Base-by-base conservation (phyloP, 1,140 invertebrate species). In the Telenomus remus region DNA sequence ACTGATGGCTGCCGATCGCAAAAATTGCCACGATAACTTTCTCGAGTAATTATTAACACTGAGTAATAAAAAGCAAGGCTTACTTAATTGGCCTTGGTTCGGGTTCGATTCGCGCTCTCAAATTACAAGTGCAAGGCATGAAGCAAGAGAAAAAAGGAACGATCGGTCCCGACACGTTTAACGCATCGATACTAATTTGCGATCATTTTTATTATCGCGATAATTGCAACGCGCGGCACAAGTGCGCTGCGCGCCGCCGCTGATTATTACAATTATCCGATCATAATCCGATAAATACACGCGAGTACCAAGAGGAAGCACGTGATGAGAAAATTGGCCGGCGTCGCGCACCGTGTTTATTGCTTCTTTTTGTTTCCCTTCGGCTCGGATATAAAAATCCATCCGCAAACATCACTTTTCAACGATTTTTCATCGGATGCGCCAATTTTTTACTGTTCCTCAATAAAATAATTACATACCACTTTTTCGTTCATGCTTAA, bases 201-300 rank as follows among this genome's bases (percentile, higher is more conserved):
- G 57, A 61, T 68, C 71, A 75, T 75, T 75, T 75, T 75, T 75
- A 61, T 75, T 59, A 68, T 61, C 51, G 51, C 46, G 14, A 64
- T 75, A 75, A 75, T 75, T 75, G 15, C 72, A 59, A 33, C 47
- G 49, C 48, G 43, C 54, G n/a, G 42, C 27, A 50, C 51, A 56
- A 56, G 57, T 56, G 39, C 49, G 54, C 12, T 51, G 57, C 53
- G 44, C 59, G 46, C 57, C 59, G 55, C 44, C 49, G 60, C 6
- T 74, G 61, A 76, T 76, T 76, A 76, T 76, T 76, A 70, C 73
- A 76, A 76, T 70, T 76, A 76, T 76, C 65, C 66, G 73, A 76
- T 76, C 73, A 70, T 76, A 76, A 70, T 70, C 59, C 65, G 73
- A 76, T 76, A 76, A 76, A 76, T 59, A 46, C 73, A 61, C 73